Conservation (phyloP, 2,113 vertebrate species). For the Neodon shergylaensis region DNA sequence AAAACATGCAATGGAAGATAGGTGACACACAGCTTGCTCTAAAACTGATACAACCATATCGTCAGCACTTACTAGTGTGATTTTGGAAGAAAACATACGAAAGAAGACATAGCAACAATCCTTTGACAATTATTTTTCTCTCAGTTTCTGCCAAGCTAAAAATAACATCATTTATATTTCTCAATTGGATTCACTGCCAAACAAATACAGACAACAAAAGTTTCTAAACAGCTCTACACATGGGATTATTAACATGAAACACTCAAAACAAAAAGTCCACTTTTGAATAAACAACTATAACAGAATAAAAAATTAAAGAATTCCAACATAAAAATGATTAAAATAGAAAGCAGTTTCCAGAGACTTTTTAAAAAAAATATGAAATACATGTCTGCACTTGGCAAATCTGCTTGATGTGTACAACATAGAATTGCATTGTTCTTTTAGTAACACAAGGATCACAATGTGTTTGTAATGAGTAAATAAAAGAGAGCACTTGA, state of each 20-base stretch:
- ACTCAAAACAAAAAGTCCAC: neutral
- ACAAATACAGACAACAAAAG: conserved; percentile 57
- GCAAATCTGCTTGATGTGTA: neutral
- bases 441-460: neutral
- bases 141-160: conserved; percentile 48
- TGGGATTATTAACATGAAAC: conserved; percentile 42
- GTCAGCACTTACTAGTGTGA: neutral
- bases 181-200: conserved; percentile 69
- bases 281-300: conserved; percentile 28
- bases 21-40: conserved; percentile 44
- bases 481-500: neutral
- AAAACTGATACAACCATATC: conserved; percentile 48
- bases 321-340: neutral
- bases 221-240: conserved; percentile 64
- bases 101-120: conserved; percentile 49
- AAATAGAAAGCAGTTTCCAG: neutral
- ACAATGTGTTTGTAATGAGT: conserved; percentile 1
- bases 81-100: conserved; percentile 50
- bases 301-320: neutral
- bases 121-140: conserved; percentile 54
- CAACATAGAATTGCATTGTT: neutral
- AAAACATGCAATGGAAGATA: conserved; percentile 43
- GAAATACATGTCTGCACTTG: neutral
- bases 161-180: conserved; percentile 59
- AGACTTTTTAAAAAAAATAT: neutral